Conservation (phyloP, 2,888 invertebrate species). For the Scaptomyza polygonia region DNA sequence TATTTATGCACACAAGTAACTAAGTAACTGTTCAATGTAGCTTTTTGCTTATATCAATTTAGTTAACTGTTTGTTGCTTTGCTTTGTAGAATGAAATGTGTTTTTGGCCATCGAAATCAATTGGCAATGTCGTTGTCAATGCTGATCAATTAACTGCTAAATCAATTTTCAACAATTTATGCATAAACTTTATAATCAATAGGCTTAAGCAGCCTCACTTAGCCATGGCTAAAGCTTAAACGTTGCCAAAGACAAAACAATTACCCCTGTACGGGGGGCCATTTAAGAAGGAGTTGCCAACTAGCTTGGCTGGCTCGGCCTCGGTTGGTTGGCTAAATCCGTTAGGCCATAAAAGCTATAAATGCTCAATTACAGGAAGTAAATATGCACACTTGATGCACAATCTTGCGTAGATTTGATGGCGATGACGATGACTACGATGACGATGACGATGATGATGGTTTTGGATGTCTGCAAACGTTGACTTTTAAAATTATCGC, state of each 20-base stretch:
- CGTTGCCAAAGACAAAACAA: constrained; percentile 70
- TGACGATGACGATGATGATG: constrained; percentile 27
- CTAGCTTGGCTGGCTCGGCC: constrained; percentile 14
- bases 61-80: constrained; percentile 5
- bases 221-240: constrained; percentile 29
- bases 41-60: constrained; percentile 17
- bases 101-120: constrained; percentile 25
- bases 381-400: constrained; percentile 80
- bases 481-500: constrained; percentile 79
- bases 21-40: constrained; percentile 28
- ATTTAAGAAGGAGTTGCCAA: neutral
- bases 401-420: constrained; percentile 71
- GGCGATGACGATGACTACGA: neutral
- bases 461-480: constrained; percentile 40
- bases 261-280: constrained; percentile 40
- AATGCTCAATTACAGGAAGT: constrained; percentile 81
- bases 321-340: constrained; percentile 62
- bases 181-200: constrained; percentile 79
- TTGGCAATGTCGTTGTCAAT: constrained; percentile 54
- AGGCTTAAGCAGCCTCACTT: constrained; percentile 50
- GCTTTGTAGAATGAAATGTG: neutral
- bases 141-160: constrained; percentile 77
- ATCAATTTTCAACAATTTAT: constrained; percentile 78
- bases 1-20: constrained; percentile 52
- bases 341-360: constrained; percentile 81